phyloP scores from a whole-genome alignment of 2,797 vertebrate species.

The Sebastes trivittatus region DNA sequence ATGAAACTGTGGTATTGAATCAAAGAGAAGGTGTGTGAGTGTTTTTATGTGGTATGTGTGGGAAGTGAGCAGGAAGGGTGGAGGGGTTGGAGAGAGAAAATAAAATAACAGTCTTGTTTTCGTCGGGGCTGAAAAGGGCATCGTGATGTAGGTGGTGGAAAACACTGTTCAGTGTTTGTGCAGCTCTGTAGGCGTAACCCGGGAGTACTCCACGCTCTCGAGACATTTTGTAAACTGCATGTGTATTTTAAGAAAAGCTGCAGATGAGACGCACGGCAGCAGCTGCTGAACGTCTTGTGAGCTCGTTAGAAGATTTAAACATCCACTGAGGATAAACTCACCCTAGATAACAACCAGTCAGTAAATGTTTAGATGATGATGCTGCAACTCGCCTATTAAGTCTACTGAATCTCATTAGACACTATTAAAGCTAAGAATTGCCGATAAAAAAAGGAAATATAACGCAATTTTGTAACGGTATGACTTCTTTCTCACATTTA shows the following conservation, averaged over 20 bases:
- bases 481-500: background rate
- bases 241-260: background rate
- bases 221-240: background rate
- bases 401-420: background rate
- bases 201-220: background rate
- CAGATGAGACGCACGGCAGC: background rate
- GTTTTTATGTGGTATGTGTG: background rate
- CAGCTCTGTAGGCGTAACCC: background rate
- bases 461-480: background rate
- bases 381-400: background rate
- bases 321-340: background rate
- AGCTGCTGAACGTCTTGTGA: background rate
- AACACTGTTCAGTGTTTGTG: conserved; percentile 12
- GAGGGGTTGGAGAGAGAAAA: conserved; percentile 3
- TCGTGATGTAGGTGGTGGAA: conserved; percentile 15
- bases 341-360: background rate
- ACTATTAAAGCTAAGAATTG: background rate
- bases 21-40: background rate
- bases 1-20: background rate
- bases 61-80: conserved; percentile 45
- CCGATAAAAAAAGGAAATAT: background rate
- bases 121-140: background rate
- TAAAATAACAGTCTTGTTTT: conserved; percentile 19
- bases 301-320: background rate
- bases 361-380: background rate